phyloP scores from a whole-genome alignment of 2,113 vertebrate genomes.

The Muntiacus muntjak region DNA sequence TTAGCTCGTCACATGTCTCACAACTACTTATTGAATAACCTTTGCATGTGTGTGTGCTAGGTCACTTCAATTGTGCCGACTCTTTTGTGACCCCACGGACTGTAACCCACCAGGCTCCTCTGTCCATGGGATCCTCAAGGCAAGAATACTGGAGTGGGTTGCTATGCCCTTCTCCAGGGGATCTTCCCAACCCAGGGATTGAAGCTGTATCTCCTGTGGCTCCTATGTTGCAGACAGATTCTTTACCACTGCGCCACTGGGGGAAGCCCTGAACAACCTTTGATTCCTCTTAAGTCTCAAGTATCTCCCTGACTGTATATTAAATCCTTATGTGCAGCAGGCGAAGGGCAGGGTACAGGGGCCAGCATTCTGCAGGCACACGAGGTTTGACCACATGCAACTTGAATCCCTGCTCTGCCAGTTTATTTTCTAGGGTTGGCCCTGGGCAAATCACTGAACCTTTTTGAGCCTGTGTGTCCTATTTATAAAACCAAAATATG shows the following conservation, averaged over 20 bases:
- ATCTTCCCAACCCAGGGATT: background rate
- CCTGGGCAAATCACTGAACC: background rate
- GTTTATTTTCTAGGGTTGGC: background rate
- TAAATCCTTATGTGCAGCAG: background rate
- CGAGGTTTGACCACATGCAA: background rate
- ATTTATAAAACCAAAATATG: background rate
- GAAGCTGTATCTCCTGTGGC: background rate
- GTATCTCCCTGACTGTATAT: accelerated
- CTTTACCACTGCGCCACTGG: background rate
- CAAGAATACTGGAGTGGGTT: background rate
- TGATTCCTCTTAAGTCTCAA: background rate
- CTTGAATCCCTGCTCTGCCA: background rate
- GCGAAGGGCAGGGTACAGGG: background rate
- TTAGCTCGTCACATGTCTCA: background rate
- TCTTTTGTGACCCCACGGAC: background rate
- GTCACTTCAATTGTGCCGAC: background rate
- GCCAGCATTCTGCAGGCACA: accelerated
- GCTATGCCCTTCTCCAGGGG: background rate
- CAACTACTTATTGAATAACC: background rate
- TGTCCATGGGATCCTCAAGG: background rate
- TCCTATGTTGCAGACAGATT: background rate
- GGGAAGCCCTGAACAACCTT: background rate
- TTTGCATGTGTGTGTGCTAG: background rate
- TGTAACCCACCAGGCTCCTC: background rate
- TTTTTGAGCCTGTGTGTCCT: background rate